Evolutionary conservation across 2,797 vertebrate genomes (phyloP).

Genomic region (Arrhamphus sclerolepis): DNA sequence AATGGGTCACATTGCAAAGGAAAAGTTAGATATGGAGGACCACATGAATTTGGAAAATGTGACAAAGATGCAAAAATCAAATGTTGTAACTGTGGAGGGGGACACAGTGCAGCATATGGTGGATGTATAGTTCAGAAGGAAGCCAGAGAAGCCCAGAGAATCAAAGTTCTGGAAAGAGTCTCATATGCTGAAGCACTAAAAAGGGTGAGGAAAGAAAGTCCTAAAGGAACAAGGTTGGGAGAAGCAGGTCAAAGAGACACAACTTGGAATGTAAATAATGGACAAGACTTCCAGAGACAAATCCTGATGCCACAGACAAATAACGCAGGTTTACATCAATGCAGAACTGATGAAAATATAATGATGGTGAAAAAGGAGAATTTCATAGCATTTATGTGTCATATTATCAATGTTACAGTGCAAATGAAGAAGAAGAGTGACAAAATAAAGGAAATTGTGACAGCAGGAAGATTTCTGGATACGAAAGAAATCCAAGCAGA

Average conservation of each 20-base stretch:
- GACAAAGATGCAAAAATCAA: neutral
- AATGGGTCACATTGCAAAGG: neutral
- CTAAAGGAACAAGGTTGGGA: neutral
- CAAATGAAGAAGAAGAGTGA: constrained; percentile 1
- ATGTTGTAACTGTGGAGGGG: neutral
- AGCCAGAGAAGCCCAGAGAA: neutral
- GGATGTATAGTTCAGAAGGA: neutral
- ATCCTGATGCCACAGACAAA: no score
- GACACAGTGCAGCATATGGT: neutral
- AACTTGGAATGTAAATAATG: no score
- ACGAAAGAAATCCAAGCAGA: neutral
- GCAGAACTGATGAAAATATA: neutral
- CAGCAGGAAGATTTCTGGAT: neutral
- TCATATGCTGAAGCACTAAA: neutral
- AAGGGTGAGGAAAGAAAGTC: neutral
- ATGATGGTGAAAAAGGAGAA: neutral
- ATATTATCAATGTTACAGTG: neutral
- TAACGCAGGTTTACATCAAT: no score
- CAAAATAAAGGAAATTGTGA: neutral
- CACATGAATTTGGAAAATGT: neutral
- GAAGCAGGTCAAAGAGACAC: neutral
- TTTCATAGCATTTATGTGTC: neutral
- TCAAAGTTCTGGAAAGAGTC: neutral
- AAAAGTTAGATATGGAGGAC: neutral
- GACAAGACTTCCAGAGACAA: no score